Evolutionary conservation across 1,140 invertebrate genomes (phyloP), one percentile per base, ranked within the genome.

Genomic region (Drosophila lowei): DNA sequence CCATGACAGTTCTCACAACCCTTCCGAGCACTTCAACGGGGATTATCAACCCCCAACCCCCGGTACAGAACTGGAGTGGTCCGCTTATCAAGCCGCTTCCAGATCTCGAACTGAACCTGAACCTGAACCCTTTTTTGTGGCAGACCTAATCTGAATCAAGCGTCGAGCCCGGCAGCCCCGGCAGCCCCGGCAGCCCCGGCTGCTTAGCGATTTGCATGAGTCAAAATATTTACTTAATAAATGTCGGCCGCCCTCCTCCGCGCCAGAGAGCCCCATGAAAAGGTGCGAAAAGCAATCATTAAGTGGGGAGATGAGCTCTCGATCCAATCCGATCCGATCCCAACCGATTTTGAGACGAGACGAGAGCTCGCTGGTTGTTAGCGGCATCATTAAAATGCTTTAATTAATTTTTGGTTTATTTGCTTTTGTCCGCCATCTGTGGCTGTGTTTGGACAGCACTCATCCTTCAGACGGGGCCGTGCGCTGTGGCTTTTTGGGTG

Each of bases 271-370:
- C n/a, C 67, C 30, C 15, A 11, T 11, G 23, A 71, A 76, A 72
- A 86, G 83, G 83, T 86, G 81, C 77, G 73, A 86, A 86, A 86
- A 86, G 81, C 77, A 88, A 81, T 86, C 81, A 75, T 86, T 88
- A 85, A 58, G 57, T 16, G 53, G 46, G 47, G 42, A 58, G 56
- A 44, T 47, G 44, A 63, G 30, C 41, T 63, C 48, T 62, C 44
- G 60, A 25, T 54, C 42, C 28, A 23, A 21, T 41, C 13, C 21
- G 21, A 30, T 23, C 13, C 41, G 62, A 63, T 34, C 30, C 34
- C 21, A 8, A 0, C 2, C 54, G 15, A 18, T 15, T 43, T 15
- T 2, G 11, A 43, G 59, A 34, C 23, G 59, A 65, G 62, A 30
- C 44, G 11, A 9, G 11, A 41, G 1, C 34, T 9, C 48, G 5